Conservation (phyloP, 1,140 invertebrate species). For the Daktulosphaira vitifoliae region DNA sequence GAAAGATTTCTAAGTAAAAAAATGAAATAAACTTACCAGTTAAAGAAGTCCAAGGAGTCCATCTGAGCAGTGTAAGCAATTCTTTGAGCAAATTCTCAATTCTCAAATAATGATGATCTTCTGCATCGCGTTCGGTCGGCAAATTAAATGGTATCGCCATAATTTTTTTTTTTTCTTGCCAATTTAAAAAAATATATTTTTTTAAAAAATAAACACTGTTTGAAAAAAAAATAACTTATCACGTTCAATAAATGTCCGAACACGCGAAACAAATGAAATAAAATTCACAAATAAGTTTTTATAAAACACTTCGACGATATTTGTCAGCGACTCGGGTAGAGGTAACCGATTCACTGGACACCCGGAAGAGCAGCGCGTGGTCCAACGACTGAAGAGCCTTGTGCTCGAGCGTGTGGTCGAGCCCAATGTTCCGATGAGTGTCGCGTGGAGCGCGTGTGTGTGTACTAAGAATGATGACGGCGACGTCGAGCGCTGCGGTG, state of each 20-base stretch:
- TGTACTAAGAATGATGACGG: too few species aligned
- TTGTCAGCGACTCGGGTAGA: slow-evolving; percentile 1
- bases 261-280: background rate
- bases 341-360: slow-evolving; percentile 23
- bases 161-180: background rate
- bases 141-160: slow-evolving; percentile 1
- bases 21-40: slow-evolving; percentile 6
- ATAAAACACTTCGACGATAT: background rate
- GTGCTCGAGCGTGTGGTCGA: background rate
- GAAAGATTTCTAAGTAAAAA: too few species aligned
- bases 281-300: background rate
- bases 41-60: background rate
- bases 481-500: background rate
- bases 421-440: background rate
- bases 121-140: background rate
- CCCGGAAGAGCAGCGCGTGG: slow-evolving; percentile 21
- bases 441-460: background rate
- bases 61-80: background rate
- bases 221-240: background rate
- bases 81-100: slow-evolving; percentile 2
- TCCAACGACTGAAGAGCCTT: slow-evolving; percentile 23
- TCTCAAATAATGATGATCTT: background rate
- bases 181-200: too few species aligned
- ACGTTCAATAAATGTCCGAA: background rate
- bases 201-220: too few species aligned